Base-by-base conservation (phyloP, 2,797 vertebrate species). In the Rallus crepitans region DNA sequence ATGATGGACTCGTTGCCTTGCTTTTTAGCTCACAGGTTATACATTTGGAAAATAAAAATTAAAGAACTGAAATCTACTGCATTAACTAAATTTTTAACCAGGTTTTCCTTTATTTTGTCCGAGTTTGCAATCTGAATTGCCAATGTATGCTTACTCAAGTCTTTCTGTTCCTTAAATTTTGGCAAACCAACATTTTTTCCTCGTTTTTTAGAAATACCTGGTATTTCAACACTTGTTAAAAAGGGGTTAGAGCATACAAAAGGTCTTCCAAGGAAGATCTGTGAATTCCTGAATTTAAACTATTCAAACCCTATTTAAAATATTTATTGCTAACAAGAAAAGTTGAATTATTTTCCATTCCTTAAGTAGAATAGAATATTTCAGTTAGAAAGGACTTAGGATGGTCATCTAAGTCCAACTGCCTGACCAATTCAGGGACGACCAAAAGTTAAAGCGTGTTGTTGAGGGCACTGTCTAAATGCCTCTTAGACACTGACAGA, bases 321-420 rank as follows among this genome's bases (percentile, higher is more conserved):
- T 53, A 86, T 17, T 83, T 53, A 55, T 7, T 83, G 37, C 30
- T 35, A 92, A 25, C 63, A 89, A 81, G 39, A 93, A 81, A 60
- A 68, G 25, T 0, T 81, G 25, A 75, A 61, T 39, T 69, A 30
- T 39, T 95, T 94, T 93, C 89, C 15, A 57, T 78, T 86, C 40
- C 35, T 39, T 59, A 25, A 27, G 14, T 15, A 50, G 48, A 52
- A 52, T 27, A 52, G 50, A 52, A 27, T 52, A 52, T 27, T 52
- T 28, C 50, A 52, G 50, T 28, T 28, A 25, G 50, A 52, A 52
- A 25, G 50, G 50, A 52, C 50, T 52, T 52, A 52, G 14, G 27
- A 52, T 52, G 50, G 14, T 52, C 50, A 52, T 52, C 25, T 28
- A 52, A 50, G 50, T 52, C 50, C 25, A 52, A 52, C 13, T 52